Evolutionary conservation across 2,888 invertebrate genomes (phyloP), one percentile per base, ranked within the genome.

Genomic region (Watsonalla cultraria): DNA sequence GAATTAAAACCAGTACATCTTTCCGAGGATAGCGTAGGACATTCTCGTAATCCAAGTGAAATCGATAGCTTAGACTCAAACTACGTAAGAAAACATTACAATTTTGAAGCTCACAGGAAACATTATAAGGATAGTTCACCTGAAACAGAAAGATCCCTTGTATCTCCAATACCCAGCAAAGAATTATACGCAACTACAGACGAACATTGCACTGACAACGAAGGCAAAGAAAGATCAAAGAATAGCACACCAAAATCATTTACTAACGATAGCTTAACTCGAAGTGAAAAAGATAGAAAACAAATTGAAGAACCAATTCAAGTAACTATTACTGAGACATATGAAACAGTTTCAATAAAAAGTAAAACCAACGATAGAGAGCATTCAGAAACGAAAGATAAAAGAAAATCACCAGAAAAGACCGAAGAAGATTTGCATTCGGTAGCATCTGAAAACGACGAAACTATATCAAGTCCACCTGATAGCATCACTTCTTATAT

Each of bases 51-150:
- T 60, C 91, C 89, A 45, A 91, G 91, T 68, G 92, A 92, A 79
- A 90, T 91, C 56, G 93, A 93, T 66, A 92, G 92, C 73, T 80
- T 92, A 65, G 92, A 92, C 76, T 92, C 92, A 2, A 92, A 92
- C 69, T 92, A 91, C 80, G 91, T 92, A 46, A 86, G 92, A 65
- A 92, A 92, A 74, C 90, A 92, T 69, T 91, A 92, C 54, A 88
- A 90, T 56, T 91, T 91, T 66, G 91, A 91, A 65, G 89, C 86
- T 42, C 86, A 91, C 63, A 75, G 80, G 59, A 84, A 85, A 69
- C 78, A 74, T 65, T 89, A 84, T 60, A 91, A 90, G 70, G 89
- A 87, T 55, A 87, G 89, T 63, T 90, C 91, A 51, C 88, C 90
- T 37, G 90, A 91, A 61, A 84, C 85, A 57, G 89, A 89, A 58